Conservation (phyloP, 2,113 vertebrate genomes). For the Apodemus sylvaticus region DNA sequence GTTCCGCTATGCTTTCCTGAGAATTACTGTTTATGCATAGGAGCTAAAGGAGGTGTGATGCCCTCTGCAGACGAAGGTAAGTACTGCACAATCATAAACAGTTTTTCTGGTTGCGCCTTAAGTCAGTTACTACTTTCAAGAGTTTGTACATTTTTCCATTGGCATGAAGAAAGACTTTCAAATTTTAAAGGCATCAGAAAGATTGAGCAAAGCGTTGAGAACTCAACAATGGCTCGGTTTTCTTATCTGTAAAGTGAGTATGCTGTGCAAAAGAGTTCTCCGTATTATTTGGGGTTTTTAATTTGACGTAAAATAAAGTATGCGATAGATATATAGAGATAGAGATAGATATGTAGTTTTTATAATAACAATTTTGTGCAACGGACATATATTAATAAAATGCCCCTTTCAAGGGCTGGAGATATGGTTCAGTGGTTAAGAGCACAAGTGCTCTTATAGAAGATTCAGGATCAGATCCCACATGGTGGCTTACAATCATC, state of each 20-base stretch:
- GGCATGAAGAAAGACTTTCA: constrained; percentile 3
- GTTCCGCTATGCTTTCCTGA: not conserved
- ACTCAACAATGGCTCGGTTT: not conserved
- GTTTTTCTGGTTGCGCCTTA: not conserved
- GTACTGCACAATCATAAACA: not conserved
- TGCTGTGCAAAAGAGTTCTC: not conserved
- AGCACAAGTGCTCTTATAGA: too few relatives aligned
- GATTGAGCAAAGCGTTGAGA: constrained; percentile 8
- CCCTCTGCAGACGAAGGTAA: constrained; percentile 28
- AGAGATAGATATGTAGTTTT: not conserved
- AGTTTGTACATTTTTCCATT: not conserved
- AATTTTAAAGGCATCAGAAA: not conserved
- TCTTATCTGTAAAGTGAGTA: constrained; percentile 1
- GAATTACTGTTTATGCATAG: not conserved
- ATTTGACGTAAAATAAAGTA: not conserved
- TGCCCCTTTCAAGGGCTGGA: not conserved
- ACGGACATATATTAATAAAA: not conserved
- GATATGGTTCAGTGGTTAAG: not conserved
- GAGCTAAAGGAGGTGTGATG: constrained; percentile 1
- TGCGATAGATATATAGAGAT: not conserved
- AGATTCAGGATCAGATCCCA: not conserved
- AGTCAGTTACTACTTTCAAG: constrained; percentile 28
- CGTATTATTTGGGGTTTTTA: not conserved
- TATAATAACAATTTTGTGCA: not conserved
- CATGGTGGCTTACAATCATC: too few relatives aligned